phyloP scores from a whole-genome alignment of 2,888 invertebrate genomes.

The Arrhopalites spinosus region DNA sequence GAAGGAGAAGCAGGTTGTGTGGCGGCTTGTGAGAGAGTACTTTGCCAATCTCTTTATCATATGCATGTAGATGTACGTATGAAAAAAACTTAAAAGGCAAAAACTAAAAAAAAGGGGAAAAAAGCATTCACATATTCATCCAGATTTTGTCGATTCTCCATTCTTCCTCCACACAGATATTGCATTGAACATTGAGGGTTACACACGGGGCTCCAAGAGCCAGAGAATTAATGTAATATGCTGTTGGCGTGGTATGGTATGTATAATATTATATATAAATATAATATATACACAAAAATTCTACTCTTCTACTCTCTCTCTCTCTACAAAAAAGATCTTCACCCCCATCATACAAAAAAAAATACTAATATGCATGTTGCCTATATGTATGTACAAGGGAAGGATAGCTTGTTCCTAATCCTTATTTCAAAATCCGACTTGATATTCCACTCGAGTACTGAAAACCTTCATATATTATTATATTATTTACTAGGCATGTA shows the following conservation, averaged over 20 bases:
- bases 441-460: constrained; percentile 12
- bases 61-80: neutral
- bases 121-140: too few relatives aligned
- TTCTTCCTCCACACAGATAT: neutral
- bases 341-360: neutral
- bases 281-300: neutral
- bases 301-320: neutral
- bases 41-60: neutral
- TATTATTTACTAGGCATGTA: constrained; percentile 13
- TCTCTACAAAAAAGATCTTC: neutral
- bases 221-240: neutral
- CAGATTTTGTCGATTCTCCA: neutral
- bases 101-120: too few relatives aligned
- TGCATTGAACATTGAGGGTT: neutral
- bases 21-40: too few relatives aligned
- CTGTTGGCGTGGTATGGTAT: neutral
- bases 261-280: neutral
- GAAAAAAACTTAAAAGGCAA: too few relatives aligned
- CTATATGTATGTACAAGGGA: neutral
- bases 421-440: neutral
- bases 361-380: too few relatives aligned
- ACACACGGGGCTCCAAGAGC: neutral
- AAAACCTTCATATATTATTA: constrained; percentile 16
- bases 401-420: neutral
- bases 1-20: too few relatives aligned